These are phyloP conservation scores for Musca vetustissima DNA, from an alignment of 1,140 invertebrate genomes.

Conservation along the genomic window DNA sequence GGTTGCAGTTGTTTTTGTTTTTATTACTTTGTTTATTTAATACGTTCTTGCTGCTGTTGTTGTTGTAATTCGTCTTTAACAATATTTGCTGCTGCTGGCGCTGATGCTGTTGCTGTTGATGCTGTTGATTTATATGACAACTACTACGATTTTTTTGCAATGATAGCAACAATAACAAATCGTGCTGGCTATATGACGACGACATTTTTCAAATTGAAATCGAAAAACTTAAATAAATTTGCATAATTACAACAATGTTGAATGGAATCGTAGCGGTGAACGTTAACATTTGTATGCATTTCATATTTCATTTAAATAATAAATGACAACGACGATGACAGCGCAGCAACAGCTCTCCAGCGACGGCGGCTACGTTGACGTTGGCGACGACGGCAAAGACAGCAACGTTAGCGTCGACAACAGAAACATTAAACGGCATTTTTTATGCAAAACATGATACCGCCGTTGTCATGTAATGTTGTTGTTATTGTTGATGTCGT, in stretches of 20 bases:
- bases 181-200: conserved; percentile 48
- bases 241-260: conserved; percentile 51
- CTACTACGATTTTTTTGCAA: conserved; percentile 43
- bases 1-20: conserved; percentile 2
- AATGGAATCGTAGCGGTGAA: conserved; percentile 28
- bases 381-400: background rate
- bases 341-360: background rate
- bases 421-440: conserved; percentile 17
- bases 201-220: conserved; percentile 57
- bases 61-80: conserved; percentile 6
- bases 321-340: background rate
- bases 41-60: conserved; percentile 11
- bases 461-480: background rate
- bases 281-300: conserved; percentile 14
- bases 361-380: background rate
- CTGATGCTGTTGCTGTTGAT: conserved; percentile 29
- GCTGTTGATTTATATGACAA: conserved; percentile 43
- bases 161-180: conserved; percentile 55
- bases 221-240: conserved; percentile 54
- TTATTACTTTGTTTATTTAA: background rate
- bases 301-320: conserved; percentile 8
- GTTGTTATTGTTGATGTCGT: background rate
- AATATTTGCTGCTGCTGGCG: conserved; percentile 24
- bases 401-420: conserved; percentile 7
- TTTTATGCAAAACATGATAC: conserved; percentile 10